Evolutionary conservation across 2,113 vertebrate genomes (phyloP).

Genomic region (Penelope pileata): DNA sequence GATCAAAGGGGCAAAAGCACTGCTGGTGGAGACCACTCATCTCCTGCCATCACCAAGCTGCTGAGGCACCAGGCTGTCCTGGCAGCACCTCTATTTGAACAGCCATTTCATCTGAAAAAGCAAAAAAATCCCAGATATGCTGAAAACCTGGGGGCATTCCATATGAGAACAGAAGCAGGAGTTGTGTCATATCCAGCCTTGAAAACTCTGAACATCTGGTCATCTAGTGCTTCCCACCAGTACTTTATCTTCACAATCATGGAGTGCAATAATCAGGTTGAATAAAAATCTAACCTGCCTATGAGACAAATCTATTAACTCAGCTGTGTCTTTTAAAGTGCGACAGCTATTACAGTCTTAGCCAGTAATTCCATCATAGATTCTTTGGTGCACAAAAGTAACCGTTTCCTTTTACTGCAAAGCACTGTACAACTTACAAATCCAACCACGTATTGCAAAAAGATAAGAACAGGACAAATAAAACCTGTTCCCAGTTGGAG

Average conservation of each 20-base stretch:
- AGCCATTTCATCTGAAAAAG: not conserved
- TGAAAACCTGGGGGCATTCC: not conserved
- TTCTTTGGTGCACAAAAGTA: not conserved
- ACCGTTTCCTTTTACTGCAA: not conserved
- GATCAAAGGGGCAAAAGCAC: not conserved
- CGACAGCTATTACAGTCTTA: not conserved
- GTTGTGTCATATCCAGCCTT: not conserved
- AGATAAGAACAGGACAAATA: not conserved
- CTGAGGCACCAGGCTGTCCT: not conserved
- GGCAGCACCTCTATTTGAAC: not conserved
- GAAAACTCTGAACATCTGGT: not conserved
- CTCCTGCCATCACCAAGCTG: not conserved
- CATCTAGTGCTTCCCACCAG: not conserved
- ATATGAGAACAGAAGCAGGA: not conserved
- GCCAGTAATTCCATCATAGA: not conserved
- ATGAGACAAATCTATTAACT: not conserved
- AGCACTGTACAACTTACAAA: not conserved
- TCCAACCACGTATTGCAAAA: not conserved
- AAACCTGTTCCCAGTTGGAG: accelerated
- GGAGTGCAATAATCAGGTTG: not conserved
- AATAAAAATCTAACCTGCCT: not conserved
- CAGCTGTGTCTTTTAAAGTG: not conserved
- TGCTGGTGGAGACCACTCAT: not conserved
- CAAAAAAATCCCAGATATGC: not conserved
- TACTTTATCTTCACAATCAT: not conserved